A percentile compares a stretch with the other conserved stretches of the same genome.
Conservation (phyloP, 2,797 vertebrate genomes). For the Parauchenoglanis ngamensis region DNA sequence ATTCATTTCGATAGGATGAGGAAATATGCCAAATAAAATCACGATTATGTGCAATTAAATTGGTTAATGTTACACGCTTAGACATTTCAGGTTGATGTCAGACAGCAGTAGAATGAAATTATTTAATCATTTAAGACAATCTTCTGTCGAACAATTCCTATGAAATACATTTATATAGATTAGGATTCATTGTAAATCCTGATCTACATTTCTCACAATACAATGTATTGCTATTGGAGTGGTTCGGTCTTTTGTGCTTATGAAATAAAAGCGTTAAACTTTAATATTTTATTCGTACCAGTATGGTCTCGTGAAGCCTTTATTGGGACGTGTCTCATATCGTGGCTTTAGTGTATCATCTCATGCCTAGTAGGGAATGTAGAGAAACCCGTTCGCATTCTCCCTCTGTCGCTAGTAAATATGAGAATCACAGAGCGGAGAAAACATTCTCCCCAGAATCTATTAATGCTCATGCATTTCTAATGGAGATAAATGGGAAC, state of each 20-base stretch:
- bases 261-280: neutral
- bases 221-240: neutral
- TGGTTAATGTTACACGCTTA: neutral
- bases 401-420: constrained; percentile 19
- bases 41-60: neutral
- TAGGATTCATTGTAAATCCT: neutral
- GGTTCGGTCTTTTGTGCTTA: neutral
- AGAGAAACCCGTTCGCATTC: neutral
- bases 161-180: neutral
- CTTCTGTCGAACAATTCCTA: neutral
- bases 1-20: neutral
- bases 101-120: neutral
- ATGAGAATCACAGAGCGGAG: neutral
- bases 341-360: neutral
- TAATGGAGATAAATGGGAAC: constrained; percentile 52
- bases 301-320: neutral
- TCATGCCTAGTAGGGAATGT: neutral
- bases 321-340: neutral
- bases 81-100: neutral
- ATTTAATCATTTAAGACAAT: neutral
- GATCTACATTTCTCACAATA: neutral
- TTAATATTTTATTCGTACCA: neutral
- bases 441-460: constrained; percentile 35
- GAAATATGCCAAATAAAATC: neutral
- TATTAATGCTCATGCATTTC: constrained; percentile 48